A percentile compares a stretch with the other conserved stretches of the same genome.
These are phyloP conservation scores for Sanderia malayensis DNA, from an alignment of 30 jellyfish, hydroid and myxozoan genomes.

Conservation along the genomic window DNA sequence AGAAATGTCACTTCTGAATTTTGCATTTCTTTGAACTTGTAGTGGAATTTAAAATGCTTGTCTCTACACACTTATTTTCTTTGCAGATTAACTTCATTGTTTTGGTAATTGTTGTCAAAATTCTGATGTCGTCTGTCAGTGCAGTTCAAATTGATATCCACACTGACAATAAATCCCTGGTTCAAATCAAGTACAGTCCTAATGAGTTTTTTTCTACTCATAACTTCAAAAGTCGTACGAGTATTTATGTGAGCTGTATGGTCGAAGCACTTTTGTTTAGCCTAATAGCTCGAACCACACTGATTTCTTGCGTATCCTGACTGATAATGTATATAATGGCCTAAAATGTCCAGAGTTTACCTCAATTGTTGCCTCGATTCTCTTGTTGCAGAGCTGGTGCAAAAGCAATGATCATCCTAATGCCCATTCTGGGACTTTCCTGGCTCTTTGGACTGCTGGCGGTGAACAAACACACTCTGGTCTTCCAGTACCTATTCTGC, in stretches of 20 bases:
- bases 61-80: no score
- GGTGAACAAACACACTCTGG: conserved; percentile 59
- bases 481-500: conserved; percentile 80
- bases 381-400: conserved; percentile 63
- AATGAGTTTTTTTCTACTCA: no score
- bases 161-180: conserved; percentile 26
- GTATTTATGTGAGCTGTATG: no score
- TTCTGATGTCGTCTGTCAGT: conserved; percentile 79
- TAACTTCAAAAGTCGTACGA: no score
- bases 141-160: conserved; percentile 64
- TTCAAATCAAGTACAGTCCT: conserved; percentile 53
- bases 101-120: conserved; percentile 59
- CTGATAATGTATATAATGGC: no score
- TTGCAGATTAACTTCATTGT: conserved; percentile 70
- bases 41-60: no score
- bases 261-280: no score
- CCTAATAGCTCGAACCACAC: no score
- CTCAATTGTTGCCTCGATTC: neutral
- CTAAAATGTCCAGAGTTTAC: no score
- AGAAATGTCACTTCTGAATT: no score
- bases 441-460: conserved; percentile 95
- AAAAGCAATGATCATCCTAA: conserved; percentile 80
- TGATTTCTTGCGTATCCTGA: no score
- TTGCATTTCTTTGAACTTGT: no score
- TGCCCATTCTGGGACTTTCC: conserved; percentile 92